Evolutionary conservation across 2,113 vertebrate genomes (phyloP).

Genomic region (Zosterops lateralis): DNA sequence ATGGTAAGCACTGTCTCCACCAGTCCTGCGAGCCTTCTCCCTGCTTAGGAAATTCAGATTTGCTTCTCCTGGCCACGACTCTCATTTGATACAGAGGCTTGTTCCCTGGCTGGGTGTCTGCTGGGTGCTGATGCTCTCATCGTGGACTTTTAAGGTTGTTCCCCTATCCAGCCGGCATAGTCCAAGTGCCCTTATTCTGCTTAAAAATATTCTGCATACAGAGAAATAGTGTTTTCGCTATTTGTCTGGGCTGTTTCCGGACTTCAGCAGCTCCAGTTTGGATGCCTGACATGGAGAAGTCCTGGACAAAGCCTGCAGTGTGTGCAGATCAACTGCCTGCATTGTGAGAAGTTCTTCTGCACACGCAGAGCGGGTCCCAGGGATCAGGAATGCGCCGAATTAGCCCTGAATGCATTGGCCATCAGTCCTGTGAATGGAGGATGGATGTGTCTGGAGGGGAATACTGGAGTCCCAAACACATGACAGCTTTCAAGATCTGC

Average conservation of each 20-base stretch:
- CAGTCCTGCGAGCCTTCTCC: not conserved
- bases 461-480: slow-evolving; percentile 16
- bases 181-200: not conserved
- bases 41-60: not conserved
- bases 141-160: not conserved
- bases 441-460: slow-evolving; percentile 51
- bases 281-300: slow-evolving; percentile 45
- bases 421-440: slow-evolving; percentile 38
- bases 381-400: slow-evolving; percentile 42
- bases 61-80: not conserved
- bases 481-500: slow-evolving; percentile 5
- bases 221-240: slow-evolving; percentile 24
- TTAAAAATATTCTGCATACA: not conserved
- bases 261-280: slow-evolving; percentile 40
- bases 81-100: not conserved
- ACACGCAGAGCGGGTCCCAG: slow-evolving; percentile 3
- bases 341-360: slow-evolving; percentile 49
- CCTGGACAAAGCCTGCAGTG: slow-evolving; percentile 53
- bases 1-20: not conserved
- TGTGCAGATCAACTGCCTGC: slow-evolving; percentile 49
- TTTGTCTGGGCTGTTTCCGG: slow-evolving; percentile 56
- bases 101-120: not conserved
- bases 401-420: not conserved
- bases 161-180: not conserved
- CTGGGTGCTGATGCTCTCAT: not conserved